phyloP scores from a whole-genome alignment of 2,888 invertebrate species.

The Drosophila glabriapex region DNA sequence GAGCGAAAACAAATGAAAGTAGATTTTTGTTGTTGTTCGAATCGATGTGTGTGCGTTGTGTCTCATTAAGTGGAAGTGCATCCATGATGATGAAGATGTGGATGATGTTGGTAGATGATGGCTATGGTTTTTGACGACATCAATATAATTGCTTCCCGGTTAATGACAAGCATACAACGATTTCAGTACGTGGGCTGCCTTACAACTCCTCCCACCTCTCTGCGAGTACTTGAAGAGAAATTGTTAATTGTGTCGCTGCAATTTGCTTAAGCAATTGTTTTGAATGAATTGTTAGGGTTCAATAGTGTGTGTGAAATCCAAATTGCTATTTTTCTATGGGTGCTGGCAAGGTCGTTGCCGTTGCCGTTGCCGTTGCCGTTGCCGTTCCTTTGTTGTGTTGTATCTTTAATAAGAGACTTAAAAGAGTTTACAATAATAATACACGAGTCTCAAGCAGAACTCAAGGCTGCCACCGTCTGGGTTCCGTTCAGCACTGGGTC shows the following conservation, averaged over 20 bases:
- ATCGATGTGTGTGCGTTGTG: constrained; percentile 36
- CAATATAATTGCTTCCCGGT: constrained; percentile 76
- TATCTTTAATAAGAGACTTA: constrained; percentile 37
- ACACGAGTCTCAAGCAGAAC: constrained; percentile 29
- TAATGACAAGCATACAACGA: constrained; percentile 49
- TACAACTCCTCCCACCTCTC: constrained; percentile 21
- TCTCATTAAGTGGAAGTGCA: constrained; percentile 79
- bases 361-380: constrained; percentile 11
- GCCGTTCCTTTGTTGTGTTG: constrained; percentile 26
- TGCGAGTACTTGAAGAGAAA: constrained; percentile 52
- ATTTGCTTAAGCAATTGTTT: constrained; percentile 41
- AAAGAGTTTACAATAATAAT: constrained; percentile 61
- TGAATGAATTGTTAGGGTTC: constrained; percentile 5
- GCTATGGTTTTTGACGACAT: constrained; percentile 75
- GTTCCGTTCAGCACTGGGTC: constrained; percentile 14
- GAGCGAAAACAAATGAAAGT: constrained; percentile 76
- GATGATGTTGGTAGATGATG: constrained; percentile 53
- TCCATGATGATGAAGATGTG: constrained; percentile 36
- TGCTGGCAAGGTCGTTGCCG: constrained; percentile 63
- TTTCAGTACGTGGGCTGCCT: constrained; percentile 51
- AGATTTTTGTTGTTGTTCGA: constrained; percentile 30
- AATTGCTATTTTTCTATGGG: constrained; percentile 53
- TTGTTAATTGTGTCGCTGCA: constrained; percentile 59
- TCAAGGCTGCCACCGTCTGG: constrained; percentile 44
- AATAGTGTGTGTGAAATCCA: constrained; percentile 35